Evolutionary conservation across 2,113 vertebrate genomes (phyloP), one percentile per base, ranked within the genome.

Genomic region (Nothocercus nigrocapillus): DNA sequence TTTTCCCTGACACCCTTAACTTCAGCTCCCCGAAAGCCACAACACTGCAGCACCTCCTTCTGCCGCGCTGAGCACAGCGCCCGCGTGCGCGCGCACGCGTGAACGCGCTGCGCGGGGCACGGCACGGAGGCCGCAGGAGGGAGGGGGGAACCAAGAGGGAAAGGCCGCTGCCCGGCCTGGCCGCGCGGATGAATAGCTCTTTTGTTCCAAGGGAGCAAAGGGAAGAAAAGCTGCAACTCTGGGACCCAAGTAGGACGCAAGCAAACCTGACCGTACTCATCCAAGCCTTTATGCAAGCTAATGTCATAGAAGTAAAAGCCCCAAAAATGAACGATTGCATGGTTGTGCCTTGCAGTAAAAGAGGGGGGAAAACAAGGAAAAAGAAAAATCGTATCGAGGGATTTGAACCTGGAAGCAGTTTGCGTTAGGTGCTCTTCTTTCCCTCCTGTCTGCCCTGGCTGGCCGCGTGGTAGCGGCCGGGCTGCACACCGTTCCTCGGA

Each of bases 21-120:
- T 62, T 24, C 56, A 36, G 53, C 54, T 69, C 69, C 27, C 15
- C 24, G 53, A 84, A 61, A 5, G 24, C 38, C 17, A 49, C 21
- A 27, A 14, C 11, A 47, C 20, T 18, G 42, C 27, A 42, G 25
- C 38, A 69, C 3, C 22, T 11, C 24, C 27, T 72, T 13, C 63
- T 25, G 11, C 8, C 12, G n/a, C 7, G 11, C 6, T 18, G 2
- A 75, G 20, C 1, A 2, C 34, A 2, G 1, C 9, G 15, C 54
- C 16, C 5, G 54, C 0, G 1, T 17, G 6, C 0, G 1, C 2
- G 8, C 1, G 0, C 21, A 2, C 3, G 30, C 0, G 11, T 64
- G 54, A 27, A 8, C 14, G 17, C 18, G 2, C 0, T 11, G 2
- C 49, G 13, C 18, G 1, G 0, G 40, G 4, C 24, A 12, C 1